Percentiles rank a stretch among this genome's conserved stretches.
These are phyloP conservation scores for Panulirus ornatus DNA, from an alignment of 1,140 invertebrate species.

Conservation along the genomic window DNA sequence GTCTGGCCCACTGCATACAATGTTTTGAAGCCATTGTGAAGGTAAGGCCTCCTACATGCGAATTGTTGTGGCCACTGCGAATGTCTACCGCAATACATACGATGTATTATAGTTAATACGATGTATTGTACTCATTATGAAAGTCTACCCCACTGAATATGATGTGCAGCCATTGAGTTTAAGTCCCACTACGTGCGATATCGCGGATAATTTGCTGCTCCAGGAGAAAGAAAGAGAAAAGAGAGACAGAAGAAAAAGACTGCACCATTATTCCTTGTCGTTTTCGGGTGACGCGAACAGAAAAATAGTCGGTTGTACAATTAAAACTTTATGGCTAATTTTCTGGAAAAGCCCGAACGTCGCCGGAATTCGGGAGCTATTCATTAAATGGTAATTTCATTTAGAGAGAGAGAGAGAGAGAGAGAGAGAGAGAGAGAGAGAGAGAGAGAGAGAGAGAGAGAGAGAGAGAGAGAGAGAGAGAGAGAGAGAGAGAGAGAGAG, in stretches of 20 bases:
- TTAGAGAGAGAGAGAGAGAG: background rate
- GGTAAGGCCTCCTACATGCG: no score
- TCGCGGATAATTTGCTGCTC: no score
- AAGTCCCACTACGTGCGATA: no score
- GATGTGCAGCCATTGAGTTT: no score
- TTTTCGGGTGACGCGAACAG: conserved; percentile 5
- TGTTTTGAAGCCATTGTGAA: no score
- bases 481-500: background rate
- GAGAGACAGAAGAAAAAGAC: background rate
- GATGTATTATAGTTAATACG: no score
- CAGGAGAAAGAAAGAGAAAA: no score
- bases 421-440: conserved; percentile 3
- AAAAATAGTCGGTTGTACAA: conserved; percentile 4
- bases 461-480: conserved; percentile 15
- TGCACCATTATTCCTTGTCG: background rate
- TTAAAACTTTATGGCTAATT: conserved; percentile 19
- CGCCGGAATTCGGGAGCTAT: background rate
- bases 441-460: conserved; percentile 3
- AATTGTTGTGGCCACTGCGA: no score
- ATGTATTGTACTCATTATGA: no score
- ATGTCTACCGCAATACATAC: no score
- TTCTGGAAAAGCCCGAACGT: conserved; percentile 4
- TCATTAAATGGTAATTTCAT: background rate
- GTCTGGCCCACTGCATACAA: no score
- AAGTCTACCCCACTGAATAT: no score